phyloP scores from a whole-genome alignment of 2,797 vertebrate genomes.

The Clarias laeviceps region DNA sequence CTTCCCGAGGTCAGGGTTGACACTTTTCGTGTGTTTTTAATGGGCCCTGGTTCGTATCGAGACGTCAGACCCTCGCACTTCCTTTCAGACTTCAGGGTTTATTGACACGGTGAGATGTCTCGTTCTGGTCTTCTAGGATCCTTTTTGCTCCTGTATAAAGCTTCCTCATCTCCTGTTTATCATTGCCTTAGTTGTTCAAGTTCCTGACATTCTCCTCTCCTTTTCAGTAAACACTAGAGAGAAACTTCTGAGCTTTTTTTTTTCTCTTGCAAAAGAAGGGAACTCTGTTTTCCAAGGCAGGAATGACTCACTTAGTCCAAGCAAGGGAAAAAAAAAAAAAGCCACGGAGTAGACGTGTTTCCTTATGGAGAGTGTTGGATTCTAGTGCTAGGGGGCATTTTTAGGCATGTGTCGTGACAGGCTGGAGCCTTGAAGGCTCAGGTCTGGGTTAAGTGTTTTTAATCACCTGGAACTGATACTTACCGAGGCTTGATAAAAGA shows the following conservation, averaged over 20 bases:
- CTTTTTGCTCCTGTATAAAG: background rate
- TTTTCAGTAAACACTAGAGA: background rate
- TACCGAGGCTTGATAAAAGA: constrained; percentile 55
- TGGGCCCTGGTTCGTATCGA: constrained; percentile 14
- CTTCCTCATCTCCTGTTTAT: constrained; percentile 26
- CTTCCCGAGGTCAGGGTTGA: constrained; percentile 38
- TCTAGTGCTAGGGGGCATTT: background rate
- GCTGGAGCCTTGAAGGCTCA: background rate
- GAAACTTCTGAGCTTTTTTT: background rate
- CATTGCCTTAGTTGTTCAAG: constrained; percentile 8
- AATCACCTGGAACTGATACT: constrained; percentile 54
- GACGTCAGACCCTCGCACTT: constrained; percentile 11
- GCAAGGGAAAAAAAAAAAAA: constrained; percentile 4
- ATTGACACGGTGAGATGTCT: constrained; percentile 18
- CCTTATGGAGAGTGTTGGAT: background rate
- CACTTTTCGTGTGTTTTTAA: constrained; percentile 28
- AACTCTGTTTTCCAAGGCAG: constrained; percentile 54
- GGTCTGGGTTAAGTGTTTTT: constrained; percentile 7
- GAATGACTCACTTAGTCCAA: constrained; percentile 53
- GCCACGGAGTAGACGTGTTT: constrained; percentile 23
- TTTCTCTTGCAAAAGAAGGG: constrained; percentile 29
- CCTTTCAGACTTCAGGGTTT: constrained; percentile 19
- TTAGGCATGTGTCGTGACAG: background rate
- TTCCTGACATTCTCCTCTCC: constrained; percentile 42
- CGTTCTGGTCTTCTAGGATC: constrained; percentile 6